Evolutionary conservation across 64 coral and sea anemone species (phyloP), one percentile per base, ranked within the genome.

Genomic region (Actinia equina): DNA sequence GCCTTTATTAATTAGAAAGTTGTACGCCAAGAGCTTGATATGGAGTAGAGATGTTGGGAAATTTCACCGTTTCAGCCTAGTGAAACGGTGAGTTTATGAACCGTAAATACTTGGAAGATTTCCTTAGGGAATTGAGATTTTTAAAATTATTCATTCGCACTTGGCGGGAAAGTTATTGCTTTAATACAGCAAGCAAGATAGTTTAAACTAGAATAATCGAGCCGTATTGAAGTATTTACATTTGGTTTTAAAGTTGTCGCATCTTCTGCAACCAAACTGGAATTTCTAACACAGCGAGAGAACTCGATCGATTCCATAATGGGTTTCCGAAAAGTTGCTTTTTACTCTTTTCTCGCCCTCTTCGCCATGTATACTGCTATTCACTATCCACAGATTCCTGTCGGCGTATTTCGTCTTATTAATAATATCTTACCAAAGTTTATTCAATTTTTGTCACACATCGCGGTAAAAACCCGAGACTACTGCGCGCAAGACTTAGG

Each of bases 401-500:
- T 25, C 4, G 45, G 10, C 83, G 56, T 63, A n/a, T 85, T 43
- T 26, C 49, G 56, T 17, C 17, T 59, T 26, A 59, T 63, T 6
- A 63, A 41, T 30, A 19, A 59, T 37, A 0, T 57, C 26, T 13
- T 87, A 41, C 92, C 94, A 52, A 87, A 89, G 20, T 45, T 91
- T 87, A 54, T 87, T 27, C 19, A 79, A 58, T 6, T 93, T 43
- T 27, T 91, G 55, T 83, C 89, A 30, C 82, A 93, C 59, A 45
- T 76, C 43, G 71, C 52, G 26, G 16, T 88, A 41, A 49, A 13
- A 55, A 43, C 88, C 27, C 85, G 76, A 89, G 82, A 87, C n/a
- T 96, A 96, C 83, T 93, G 94, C 78, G 85, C 84, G 15, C 71
- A 93, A 83, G 82, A 89, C 80, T 70, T 96, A 49, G 74, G 60